Conservation (phyloP, 2,888 invertebrate species). For the Phaonia tiefii region DNA sequence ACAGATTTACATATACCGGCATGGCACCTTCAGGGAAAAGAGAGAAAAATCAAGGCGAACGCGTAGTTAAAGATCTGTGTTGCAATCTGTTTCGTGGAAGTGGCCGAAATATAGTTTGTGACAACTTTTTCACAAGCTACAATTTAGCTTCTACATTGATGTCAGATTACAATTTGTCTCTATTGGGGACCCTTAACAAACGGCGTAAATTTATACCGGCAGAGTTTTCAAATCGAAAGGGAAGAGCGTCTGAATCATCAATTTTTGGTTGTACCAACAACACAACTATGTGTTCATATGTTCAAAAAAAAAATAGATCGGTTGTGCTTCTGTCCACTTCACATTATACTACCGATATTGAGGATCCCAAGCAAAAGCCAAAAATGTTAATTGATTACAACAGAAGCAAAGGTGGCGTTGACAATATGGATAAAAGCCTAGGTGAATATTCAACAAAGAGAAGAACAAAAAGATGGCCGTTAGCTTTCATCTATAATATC, state of each 20-base stretch:
- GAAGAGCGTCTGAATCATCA: constrained; percentile 30
- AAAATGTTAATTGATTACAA: not conserved
- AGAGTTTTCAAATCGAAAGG: constrained; percentile 44
- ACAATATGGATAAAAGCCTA: constrained; percentile 58
- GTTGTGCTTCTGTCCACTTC: constrained; percentile 48
- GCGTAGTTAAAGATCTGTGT: too few relatives aligned
- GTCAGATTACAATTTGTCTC: constrained; percentile 18
- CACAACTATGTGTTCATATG: constrained; percentile 53
- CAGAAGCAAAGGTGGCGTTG: constrained; percentile 41
- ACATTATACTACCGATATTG: constrained; percentile 51
- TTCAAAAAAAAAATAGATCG: constrained; percentile 50
- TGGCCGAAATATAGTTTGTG: too few relatives aligned
- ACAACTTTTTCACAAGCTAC: too few relatives aligned
- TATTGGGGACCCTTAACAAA: constrained; percentile 36
- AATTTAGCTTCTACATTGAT: constrained; percentile 20
- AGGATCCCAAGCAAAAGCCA: constrained; percentile 9
- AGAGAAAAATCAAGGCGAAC: too few relatives aligned
- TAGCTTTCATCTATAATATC: constrained; percentile 53
- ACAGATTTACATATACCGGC: too few relatives aligned
- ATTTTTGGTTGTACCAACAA: constrained; percentile 37
- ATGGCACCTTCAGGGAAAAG: too few relatives aligned
- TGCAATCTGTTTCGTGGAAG: too few relatives aligned
- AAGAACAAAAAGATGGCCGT: constrained; percentile 57
- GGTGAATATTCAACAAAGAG: too few relatives aligned
- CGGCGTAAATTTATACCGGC: constrained; percentile 40